phyloP scores from a whole-genome alignment of 2,797 vertebrate species.

The Epinephelus awoara region DNA sequence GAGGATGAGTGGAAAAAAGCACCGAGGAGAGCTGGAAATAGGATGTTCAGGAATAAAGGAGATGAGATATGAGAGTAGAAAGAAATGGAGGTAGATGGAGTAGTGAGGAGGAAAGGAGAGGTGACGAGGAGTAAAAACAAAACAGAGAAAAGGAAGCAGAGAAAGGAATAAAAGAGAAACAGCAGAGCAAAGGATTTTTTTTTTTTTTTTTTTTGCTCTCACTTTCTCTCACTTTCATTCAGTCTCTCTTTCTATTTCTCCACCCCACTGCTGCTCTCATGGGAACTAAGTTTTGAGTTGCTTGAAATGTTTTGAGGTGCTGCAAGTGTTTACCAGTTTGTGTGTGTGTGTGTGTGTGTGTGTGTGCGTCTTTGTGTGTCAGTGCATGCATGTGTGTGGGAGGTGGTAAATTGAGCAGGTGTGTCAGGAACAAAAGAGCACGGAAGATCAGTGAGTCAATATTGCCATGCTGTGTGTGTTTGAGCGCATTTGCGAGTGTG shows the following conservation, averaged over 20 bases:
- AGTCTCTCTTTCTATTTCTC: constrained; percentile 48
- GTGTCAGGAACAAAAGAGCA: constrained; percentile 76
- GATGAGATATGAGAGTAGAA: constrained; percentile 18
- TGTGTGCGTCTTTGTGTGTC: background rate
- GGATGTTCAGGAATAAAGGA: constrained; percentile 52
- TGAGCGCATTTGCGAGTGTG: background rate
- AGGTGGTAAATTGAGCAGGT: constrained; percentile 79
- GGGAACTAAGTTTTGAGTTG: constrained; percentile 70
- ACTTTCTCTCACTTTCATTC: constrained; percentile 64
- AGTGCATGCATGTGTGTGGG: constrained; percentile 55
- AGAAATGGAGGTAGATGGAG: constrained; percentile 20
- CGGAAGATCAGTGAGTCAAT: constrained; percentile 75
- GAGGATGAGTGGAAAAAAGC: constrained; percentile 26
- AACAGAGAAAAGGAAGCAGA: background rate
- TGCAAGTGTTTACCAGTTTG: constrained; percentile 51
- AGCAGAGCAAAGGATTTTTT: constrained; percentile 22
- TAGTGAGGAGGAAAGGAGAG: constrained; percentile 1
- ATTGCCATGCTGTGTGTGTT: constrained; percentile 34
- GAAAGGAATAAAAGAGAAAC: constrained; percentile 22
- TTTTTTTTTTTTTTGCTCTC: constrained; percentile 12
- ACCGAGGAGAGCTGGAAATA: constrained; percentile 47
- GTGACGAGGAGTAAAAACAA: background rate
- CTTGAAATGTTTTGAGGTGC: constrained; percentile 66
- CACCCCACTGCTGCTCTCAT: constrained; percentile 51
- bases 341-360: constrained; percentile 10